Evolutionary conservation across 2,113 vertebrate species (phyloP).

Genomic region (Chaenogobius annularis): DNA sequence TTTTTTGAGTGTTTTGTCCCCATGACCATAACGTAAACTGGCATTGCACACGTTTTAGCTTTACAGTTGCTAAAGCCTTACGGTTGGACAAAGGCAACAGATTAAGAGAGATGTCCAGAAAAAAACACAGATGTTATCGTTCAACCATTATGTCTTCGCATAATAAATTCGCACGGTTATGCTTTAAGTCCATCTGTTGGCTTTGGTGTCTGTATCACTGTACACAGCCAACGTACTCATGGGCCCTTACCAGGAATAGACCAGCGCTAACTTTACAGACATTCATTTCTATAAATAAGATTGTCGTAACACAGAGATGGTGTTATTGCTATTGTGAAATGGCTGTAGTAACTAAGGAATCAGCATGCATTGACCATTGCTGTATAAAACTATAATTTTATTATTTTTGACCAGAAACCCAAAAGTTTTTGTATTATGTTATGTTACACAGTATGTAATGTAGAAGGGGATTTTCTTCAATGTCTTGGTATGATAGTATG

Average conservation of each 20-base stretch:
- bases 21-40: slow-evolving; percentile 30
- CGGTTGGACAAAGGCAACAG: slow-evolving; percentile 53
- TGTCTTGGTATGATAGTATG: not conserved
- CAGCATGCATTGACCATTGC: slow-evolving; percentile 11
- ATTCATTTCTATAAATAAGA: slow-evolving; percentile 74
- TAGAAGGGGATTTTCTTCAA: too few species aligned
- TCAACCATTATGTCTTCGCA: slow-evolving; percentile 59
- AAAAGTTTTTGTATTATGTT: too few species aligned
- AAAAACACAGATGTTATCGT: slow-evolving; percentile 61
- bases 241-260: slow-evolving; percentile 66
- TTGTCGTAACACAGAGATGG: slow-evolving; percentile 48
- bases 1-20: slow-evolving; percentile 5
- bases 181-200: slow-evolving; percentile 67
- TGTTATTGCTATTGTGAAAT: slow-evolving; percentile 39
- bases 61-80: slow-evolving; percentile 45
- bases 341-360: slow-evolving; percentile 17
- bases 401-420: too few species aligned
- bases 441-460: too few species aligned
- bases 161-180: slow-evolving; percentile 37
- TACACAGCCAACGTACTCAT: slow-evolving; percentile 42
- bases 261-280: slow-evolving; percentile 57
- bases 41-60: slow-evolving; percentile 20
- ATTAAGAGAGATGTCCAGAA: slow-evolving; percentile 50
- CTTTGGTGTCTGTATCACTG: slow-evolving; percentile 40
- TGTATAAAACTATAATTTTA: not conserved